These are phyloP conservation scores for Silurus aristotelis DNA, from an alignment of 2,797 vertebrate genomes.

Conservation along the genomic window DNA sequence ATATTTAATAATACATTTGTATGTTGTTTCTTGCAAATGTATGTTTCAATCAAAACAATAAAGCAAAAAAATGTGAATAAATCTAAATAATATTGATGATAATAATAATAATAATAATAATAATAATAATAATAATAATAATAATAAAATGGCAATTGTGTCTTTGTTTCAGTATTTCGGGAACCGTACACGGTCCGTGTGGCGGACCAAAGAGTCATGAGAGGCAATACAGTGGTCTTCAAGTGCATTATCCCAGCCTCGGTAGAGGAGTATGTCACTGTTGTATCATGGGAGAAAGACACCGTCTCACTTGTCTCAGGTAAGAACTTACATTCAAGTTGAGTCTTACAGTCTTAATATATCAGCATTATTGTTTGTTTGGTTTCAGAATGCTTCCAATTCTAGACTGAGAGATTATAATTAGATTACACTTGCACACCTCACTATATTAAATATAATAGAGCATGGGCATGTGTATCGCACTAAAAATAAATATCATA, in stretches of 20 bases:
- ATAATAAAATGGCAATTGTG: not conserved
- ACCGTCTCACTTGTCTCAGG: slow-evolving; percentile 99
- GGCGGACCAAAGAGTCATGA: slow-evolving; percentile 99
- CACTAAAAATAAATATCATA: not conserved
- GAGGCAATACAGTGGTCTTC: slow-evolving; percentile 99
- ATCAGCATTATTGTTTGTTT: too few relatives aligned
- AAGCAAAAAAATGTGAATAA: not conserved
- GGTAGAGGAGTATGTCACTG: slow-evolving; percentile 95
- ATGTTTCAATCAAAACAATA: not conserved
- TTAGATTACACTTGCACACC: not conserved
- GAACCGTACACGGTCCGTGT: slow-evolving; percentile 99
- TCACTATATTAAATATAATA: not conserved
- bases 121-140: not conserved
- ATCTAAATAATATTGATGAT: not conserved
- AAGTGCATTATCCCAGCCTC: slow-evolving; percentile 99
- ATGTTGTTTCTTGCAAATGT: not conserved
- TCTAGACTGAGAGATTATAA: not conserved
- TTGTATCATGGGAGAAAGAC: slow-evolving; percentile 99
- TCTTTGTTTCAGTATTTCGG: slow-evolving; percentile 83
- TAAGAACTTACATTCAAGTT: slow-evolving; percentile 67
- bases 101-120: not conserved
- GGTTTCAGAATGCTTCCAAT: not conserved
- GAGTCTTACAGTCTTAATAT: not conserved
- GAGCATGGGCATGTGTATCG: not conserved
- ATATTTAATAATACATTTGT: too few relatives aligned